Evolutionary conservation across 2,888 invertebrate species (phyloP).

Genomic region (Acleris literana): DNA sequence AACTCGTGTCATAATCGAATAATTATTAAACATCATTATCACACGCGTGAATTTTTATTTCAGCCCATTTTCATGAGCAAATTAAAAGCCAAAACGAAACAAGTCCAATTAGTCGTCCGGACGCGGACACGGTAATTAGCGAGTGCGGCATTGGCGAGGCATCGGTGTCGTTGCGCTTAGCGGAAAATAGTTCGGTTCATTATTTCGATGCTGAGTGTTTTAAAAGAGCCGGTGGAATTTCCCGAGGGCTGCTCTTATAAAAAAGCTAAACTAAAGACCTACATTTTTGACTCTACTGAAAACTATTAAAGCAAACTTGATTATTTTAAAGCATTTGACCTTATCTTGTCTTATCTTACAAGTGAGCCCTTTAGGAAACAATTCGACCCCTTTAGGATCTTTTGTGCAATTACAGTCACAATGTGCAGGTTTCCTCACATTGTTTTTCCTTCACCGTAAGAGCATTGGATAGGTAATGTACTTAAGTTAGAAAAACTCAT

Average conservation of each 20-base stretch:
- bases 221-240: constrained; percentile 14
- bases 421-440: no score
- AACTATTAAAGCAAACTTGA: no score
- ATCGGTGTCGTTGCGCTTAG: constrained; percentile 20
- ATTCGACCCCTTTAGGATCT: no score
- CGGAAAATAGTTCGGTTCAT: constrained; percentile 2
- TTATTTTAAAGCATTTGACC: no score
- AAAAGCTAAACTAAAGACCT: no score
- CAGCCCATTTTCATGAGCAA: constrained; percentile 27
- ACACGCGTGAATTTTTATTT: constrained; percentile 29
- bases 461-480: no score
- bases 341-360: no score
- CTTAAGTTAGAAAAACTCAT: no score
- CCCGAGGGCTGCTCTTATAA: background rate
- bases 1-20: constrained; percentile 24
- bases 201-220: background rate
- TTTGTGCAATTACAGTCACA: no score
- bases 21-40: constrained; percentile 31
- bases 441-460: no score
- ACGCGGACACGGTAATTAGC: constrained; percentile 51
- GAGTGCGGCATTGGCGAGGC: constrained; percentile 40
- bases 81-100: constrained; percentile 43
- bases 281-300: no score
- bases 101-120: constrained; percentile 46
- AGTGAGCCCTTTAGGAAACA: no score